These are phyloP conservation scores for Patiria miniata DNA, from an alignment of 35 echinoderm and acorn worm genomes.

Conservation along the genomic window DNA sequence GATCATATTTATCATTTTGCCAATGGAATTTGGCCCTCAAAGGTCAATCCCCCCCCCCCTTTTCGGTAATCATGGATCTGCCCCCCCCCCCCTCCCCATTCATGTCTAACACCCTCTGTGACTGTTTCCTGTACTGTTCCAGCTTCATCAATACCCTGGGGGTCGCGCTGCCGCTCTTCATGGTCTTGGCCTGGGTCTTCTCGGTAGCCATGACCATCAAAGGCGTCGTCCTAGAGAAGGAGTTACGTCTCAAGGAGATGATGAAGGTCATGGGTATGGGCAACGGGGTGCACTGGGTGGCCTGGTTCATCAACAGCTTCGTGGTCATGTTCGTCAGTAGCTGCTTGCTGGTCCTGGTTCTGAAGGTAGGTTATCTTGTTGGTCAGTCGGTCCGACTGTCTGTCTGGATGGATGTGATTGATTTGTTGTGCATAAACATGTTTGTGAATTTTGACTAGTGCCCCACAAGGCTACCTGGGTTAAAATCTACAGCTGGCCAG, in stretches of 20 bases:
- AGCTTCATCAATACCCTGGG: conserved; percentile 80
- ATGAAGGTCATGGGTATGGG: conserved; percentile 98
- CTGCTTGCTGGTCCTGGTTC: conserved; percentile 62
- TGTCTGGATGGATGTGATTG: too few species aligned
- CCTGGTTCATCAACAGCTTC: conserved; percentile 93
- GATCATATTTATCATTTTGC: too few species aligned
- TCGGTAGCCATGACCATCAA: conserved; percentile 98
- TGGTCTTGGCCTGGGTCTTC: conserved; percentile 92
- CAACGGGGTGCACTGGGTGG: conserved; percentile 93
- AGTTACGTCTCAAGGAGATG: conserved; percentile 90
- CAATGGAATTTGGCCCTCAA: too few species aligned
- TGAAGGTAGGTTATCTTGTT: conserved; percentile 58
- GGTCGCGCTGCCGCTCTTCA: conserved; percentile 79
- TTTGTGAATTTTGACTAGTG: too few species aligned
- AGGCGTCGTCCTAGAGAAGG: conserved; percentile 91
- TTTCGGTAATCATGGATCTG: too few species aligned
- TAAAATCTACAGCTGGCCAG: too few species aligned
- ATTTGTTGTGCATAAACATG: too few species aligned
- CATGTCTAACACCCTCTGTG: too few species aligned
- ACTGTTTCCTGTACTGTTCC: not conserved
- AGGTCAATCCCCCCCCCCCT: too few species aligned
- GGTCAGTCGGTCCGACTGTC: too few species aligned
- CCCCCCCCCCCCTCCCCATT: too few species aligned
- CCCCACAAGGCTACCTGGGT: too few species aligned
- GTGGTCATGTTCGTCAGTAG: conserved; percentile 80